phyloP scores from a whole-genome alignment of 2,797 vertebrate genomes.

The Cheirogaleus major region DNA sequence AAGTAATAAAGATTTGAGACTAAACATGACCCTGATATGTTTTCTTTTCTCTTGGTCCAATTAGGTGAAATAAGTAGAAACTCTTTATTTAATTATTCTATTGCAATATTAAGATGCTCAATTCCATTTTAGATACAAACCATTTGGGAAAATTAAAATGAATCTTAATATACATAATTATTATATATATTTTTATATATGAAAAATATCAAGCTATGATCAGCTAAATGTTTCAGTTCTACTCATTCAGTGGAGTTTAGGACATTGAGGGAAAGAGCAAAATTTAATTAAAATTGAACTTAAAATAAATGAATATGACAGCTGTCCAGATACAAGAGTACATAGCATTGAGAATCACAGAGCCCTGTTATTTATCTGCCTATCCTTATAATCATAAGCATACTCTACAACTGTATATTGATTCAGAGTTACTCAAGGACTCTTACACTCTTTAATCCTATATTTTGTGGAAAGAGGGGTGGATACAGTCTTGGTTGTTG shows the following conservation, averaged over 20 bases:
- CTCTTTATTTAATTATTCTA: neutral
- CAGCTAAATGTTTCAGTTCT: neutral
- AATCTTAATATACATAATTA: neutral
- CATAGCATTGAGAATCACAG: neutral
- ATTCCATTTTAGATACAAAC: conserved; percentile 24
- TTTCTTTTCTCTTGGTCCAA: neutral
- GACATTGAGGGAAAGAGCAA: neutral
- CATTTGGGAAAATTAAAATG: neutral
- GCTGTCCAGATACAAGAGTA: neutral
- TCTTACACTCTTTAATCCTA: neutral
- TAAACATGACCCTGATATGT: neutral
- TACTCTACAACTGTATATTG: neutral
- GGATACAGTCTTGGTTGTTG: neutral
- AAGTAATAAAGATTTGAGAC: neutral
- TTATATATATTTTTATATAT: neutral
- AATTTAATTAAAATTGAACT: neutral
- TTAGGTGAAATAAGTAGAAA: neutral
- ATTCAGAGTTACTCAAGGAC: neutral
- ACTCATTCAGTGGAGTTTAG: neutral
- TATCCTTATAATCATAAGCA: neutral
- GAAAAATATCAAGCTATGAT: neutral
- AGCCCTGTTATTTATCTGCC: neutral
- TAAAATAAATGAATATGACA: neutral
- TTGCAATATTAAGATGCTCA: neutral
- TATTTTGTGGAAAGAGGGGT: neutral